Percentiles rank a stretch among this genome's conserved stretches.
Conservation (phyloP, 2,113 vertebrate genomes). For the Dendrocopos noguchii region DNA sequence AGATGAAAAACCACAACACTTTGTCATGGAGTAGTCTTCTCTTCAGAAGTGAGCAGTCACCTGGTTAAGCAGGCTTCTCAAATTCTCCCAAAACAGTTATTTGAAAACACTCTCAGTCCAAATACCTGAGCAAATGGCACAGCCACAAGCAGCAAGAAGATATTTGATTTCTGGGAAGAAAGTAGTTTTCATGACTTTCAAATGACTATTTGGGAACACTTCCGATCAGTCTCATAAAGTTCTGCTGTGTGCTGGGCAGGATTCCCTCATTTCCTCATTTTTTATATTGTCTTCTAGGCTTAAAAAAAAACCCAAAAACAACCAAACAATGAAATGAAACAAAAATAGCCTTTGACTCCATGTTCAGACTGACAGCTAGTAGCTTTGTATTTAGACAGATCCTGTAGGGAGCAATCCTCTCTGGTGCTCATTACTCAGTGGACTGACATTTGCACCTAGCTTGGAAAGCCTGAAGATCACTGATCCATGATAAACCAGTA, state of each 20-base stretch:
- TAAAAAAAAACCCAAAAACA: slow-evolving; percentile 51
- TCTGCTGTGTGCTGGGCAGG: neutral
- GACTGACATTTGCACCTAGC: slow-evolving; percentile 69
- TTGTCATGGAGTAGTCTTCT: neutral
- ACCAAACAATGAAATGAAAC: neutral
- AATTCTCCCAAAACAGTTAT: neutral
- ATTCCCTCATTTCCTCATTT: slow-evolving; percentile 45
- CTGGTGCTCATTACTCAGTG: slow-evolving; percentile 51
- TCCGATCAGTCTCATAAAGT: neutral
- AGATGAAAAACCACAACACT: neutral
- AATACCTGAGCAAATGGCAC: neutral
- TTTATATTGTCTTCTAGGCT: neutral
- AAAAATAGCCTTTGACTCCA: slow-evolving; percentile 45
- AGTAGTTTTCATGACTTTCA: neutral
- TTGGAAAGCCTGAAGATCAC: slow-evolving; percentile 66
- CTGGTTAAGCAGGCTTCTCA: neutral
- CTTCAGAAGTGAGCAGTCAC: neutral
- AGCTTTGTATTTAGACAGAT: slow-evolving; percentile 51
- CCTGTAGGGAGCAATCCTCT: slow-evolving; percentile 41
- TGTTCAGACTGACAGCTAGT: slow-evolving; percentile 15
- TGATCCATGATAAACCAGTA: slow-evolving; percentile 68
- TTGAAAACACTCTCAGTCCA: neutral
- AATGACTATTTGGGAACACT: neutral
- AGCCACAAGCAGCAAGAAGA: neutral
- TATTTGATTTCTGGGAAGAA: neutral